phyloP scores from a whole-genome alignment of 2,113 vertebrate species.

The Carlito syrichta region DNA sequence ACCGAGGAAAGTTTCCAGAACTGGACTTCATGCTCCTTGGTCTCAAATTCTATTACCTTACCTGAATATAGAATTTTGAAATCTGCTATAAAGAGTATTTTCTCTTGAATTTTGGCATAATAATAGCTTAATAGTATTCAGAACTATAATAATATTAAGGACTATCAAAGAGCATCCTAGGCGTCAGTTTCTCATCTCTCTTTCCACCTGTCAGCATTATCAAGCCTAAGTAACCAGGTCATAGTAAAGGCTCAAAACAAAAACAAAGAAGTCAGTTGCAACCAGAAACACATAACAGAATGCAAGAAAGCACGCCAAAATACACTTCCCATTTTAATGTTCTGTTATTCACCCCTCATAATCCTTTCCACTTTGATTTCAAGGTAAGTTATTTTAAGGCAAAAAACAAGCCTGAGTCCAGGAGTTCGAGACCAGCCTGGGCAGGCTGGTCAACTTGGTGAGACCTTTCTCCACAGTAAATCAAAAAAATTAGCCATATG shows the following conservation, averaged over 20 bases:
- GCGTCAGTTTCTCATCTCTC: neutral
- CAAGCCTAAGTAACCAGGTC: neutral
- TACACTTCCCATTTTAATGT: constrained; percentile 5
- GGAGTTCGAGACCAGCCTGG: too few species aligned
- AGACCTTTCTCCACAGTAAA: too few species aligned
- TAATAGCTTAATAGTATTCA: neutral
- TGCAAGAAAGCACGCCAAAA: constrained; percentile 42
- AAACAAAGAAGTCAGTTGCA: neutral
- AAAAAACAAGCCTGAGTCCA: too few species aligned
- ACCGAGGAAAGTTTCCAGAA: neutral
- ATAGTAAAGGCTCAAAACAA: neutral
- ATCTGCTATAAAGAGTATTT: neutral
- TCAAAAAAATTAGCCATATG: too few species aligned
- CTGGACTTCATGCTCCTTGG: neutral
- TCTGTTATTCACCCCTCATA: constrained; percentile 85
- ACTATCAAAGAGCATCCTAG: neutral
- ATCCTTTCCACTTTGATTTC: constrained; percentile 90
- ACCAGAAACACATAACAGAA: constrained; percentile 39
- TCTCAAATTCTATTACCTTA: neutral
- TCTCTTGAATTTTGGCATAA: neutral
- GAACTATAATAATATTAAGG: neutral
- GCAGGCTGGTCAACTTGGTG: too few species aligned
- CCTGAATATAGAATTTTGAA: neutral
- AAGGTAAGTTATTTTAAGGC: constrained; percentile 61
- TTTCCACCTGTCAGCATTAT: neutral